Evolutionary conservation across 2,888 invertebrate species (phyloP), one percentile per base, ranked within the genome.

Genomic region (Megastigmus dorsalis): DNA sequence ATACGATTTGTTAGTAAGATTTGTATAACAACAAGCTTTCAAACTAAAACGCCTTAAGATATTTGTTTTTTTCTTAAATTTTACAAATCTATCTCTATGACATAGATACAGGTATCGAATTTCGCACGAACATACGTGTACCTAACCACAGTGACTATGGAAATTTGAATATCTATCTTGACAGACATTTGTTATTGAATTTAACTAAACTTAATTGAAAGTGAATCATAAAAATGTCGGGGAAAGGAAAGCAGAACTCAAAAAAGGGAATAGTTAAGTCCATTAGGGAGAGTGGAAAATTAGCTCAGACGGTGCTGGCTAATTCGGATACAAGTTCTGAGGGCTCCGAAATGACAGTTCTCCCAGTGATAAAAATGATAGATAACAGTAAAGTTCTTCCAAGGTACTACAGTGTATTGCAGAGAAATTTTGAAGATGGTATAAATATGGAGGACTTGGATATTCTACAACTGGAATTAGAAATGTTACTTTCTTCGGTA

Each of bases 361-460:
- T 92, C 80, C 94, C 95, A 4, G 89, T 93, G 33, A 91, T 94
- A 60, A 93, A 92, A 85, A 91, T 91, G 80, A 90, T 92, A 77
- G 95, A 95, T 82, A 94, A 93, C 85, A 88, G 89, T 38, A 90
- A 91, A 60, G 89, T 91, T 75, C 87, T 95, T 75, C 94, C 95
- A 7, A 91, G 93, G 45, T 93, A 93, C 80, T 81, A 78, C 3
- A 81, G 81, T 66, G 83, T 88, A 26, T 88, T 95, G 59, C 90
- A 91, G 10, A 91, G 94, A 68, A 90, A 92, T 36, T 90, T 92
- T 1, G 94, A 94, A 73, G 95, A 95, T 82, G 92, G 92, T 3
- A 92, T 97, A 75, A 93, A 93, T 18, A 94, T 96, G 90, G 97
- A 97, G 81, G 97, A 98, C 84, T 89, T 97, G 57, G 97, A 97